Conservation (phyloP, 2,797 vertebrate genomes). For the Bovichtus diacanthus region DNA sequence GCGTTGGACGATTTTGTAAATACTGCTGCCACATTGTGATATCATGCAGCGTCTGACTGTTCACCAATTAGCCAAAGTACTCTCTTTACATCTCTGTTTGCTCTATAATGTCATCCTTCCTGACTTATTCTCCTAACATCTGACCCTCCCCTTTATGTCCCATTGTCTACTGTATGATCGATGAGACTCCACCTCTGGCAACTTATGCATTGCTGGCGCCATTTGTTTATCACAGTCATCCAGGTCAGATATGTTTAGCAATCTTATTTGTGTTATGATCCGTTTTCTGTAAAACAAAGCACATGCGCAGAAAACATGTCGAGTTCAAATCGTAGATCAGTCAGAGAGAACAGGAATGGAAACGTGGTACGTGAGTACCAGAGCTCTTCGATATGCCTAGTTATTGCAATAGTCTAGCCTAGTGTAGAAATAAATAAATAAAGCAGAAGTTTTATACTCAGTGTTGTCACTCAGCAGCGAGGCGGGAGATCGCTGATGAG, state of each 20-base stretch:
- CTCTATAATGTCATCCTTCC: not conserved
- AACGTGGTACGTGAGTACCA: constrained; percentile 21
- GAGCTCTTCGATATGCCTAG: constrained; percentile 5
- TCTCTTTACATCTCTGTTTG: not conserved
- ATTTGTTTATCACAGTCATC: not conserved
- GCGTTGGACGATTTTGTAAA: constrained; percentile 17
- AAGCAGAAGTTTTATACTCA: constrained; percentile 40
- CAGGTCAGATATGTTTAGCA: not conserved
- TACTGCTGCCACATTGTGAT: constrained; percentile 12
- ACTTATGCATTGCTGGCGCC: not conserved
- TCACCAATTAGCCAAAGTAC: constrained; percentile 9
- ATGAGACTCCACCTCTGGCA: not conserved
- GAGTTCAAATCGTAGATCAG: constrained; percentile 29
- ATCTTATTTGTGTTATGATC: not conserved
- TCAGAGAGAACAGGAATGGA: constrained; percentile 12
- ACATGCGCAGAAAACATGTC: not conserved
- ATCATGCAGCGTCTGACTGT: constrained; percentile 16
- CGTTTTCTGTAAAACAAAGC: not conserved
- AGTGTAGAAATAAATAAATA: constrained; percentile 25
- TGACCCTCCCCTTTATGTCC: not conserved
- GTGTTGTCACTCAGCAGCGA: constrained; percentile 31
- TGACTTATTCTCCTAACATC: not conserved
- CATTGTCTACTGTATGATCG: not conserved
- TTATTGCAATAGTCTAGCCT: no score
- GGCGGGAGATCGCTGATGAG: constrained; percentile 65